Evolutionary conservation across 2,797 vertebrate genomes (phyloP).

Genomic region (Neostethus bicornis): DNA sequence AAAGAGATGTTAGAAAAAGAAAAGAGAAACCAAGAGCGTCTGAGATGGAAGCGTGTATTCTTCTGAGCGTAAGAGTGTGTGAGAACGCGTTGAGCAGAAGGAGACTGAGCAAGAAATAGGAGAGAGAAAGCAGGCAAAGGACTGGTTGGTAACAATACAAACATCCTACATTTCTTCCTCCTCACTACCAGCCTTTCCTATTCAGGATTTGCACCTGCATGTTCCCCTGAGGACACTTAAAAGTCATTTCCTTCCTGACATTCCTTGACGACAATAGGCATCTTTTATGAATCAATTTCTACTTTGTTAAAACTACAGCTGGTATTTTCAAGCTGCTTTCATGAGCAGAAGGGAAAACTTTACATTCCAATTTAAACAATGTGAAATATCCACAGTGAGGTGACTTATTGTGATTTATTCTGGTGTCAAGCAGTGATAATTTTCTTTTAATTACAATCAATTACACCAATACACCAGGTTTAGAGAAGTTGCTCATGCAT

Average conservation of each 20-base stretch:
- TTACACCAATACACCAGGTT: slow-evolving; percentile 24
- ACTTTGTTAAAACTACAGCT: slow-evolving; percentile 33
- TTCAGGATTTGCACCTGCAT: slow-evolving; percentile 68
- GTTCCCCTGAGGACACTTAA: slow-evolving; percentile 55
- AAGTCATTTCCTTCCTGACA: slow-evolving; percentile 57
- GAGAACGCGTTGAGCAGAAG: slow-evolving; percentile 22
- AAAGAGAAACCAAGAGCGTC: slow-evolving; percentile 46
- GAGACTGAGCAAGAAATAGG: slow-evolving; percentile 19
- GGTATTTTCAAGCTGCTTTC: slow-evolving; percentile 9
- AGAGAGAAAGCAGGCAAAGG: slow-evolving; percentile 41
- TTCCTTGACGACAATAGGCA: slow-evolving; percentile 49
- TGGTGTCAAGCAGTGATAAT: background rate
- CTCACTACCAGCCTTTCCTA: slow-evolving; percentile 42
- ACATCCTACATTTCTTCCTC: slow-evolving; percentile 41
- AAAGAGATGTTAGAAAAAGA: slow-evolving; percentile 17
- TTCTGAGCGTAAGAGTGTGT: slow-evolving; percentile 51
- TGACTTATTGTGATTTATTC: background rate
- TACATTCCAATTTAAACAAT: background rate
- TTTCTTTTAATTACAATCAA: slow-evolving; percentile 30
- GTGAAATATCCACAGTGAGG: background rate
- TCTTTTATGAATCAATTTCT: slow-evolving; percentile 41
- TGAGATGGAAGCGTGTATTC: slow-evolving; percentile 60
- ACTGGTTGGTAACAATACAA: slow-evolving; percentile 50
- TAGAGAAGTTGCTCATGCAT: slow-evolving; percentile 36
- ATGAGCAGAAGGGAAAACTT: slow-evolving; percentile 5